Conservation (phyloP, 2,888 invertebrate genomes). For the Stegophylla sp. region DNA sequence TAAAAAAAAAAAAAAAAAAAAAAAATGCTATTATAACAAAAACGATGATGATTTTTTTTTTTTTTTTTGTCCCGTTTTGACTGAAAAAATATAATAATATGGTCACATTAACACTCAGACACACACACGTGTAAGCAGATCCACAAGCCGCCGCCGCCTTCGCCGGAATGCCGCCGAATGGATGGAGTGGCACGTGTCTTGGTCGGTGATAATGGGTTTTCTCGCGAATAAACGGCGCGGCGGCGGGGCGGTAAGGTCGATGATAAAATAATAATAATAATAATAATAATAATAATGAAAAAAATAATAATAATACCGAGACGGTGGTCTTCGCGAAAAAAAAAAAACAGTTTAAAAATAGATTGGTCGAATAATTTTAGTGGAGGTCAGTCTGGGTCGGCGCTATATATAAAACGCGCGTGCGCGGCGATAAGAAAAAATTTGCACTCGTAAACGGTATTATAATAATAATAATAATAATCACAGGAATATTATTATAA, state of each 20-base stretch:
- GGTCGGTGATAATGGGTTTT: constrained; percentile 15
- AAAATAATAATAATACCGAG: background rate
- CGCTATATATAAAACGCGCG: background rate
- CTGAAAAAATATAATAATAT: no score
- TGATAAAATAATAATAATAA: background rate
- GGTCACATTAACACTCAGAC: no score
- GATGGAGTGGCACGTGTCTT: background rate
- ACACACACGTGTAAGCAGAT: no score
- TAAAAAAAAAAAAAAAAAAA: no score
- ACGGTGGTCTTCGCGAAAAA: background rate
- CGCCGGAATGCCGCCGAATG: background rate
- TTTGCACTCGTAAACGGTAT: constrained; percentile 15
- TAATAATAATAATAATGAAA: background rate
- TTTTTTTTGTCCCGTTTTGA: no score
- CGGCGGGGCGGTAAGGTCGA: background rate
- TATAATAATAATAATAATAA: background rate
- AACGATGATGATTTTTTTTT: no score
- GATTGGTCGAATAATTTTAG: constrained; percentile 1
- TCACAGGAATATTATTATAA: no score
- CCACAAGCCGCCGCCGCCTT: background rate
- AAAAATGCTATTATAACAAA: no score
- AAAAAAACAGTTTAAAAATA: constrained; percentile 15
- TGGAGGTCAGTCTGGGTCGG: constrained; percentile 11
- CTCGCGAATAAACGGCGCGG: background rate
- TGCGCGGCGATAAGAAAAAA: background rate